Percentiles rank a stretch among this genome's conserved stretches.
Conservation (phyloP, 2,888 invertebrate genomes). For the Calameuta filiformis region DNA sequence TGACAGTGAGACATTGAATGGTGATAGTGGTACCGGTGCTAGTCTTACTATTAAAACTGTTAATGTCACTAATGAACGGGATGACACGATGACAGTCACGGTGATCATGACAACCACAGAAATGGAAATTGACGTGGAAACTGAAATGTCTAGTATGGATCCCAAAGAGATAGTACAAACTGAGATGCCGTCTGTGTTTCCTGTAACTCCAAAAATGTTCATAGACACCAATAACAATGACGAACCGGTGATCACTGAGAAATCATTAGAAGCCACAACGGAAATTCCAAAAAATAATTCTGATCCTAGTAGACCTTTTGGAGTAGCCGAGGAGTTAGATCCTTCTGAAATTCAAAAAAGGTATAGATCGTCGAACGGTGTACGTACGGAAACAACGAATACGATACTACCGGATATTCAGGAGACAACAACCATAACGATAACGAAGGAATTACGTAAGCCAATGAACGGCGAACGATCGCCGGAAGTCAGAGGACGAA, state of each 20-base stretch:
- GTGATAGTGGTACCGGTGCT: neutral
- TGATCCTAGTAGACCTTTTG: conserved; percentile 32
- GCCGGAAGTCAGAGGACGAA: conserved; percentile 55
- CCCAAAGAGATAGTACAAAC: conserved; percentile 15
- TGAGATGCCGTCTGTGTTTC: conserved; percentile 37
- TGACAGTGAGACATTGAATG: neutral
- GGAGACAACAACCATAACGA: neutral
- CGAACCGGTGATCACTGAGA: neutral
- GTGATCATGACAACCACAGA: conserved; percentile 16
- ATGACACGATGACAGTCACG: neutral
- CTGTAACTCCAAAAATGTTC: conserved; percentile 47
- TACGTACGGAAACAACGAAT: conserved; percentile 20
- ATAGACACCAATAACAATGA: conserved; percentile 12
- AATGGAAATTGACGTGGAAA: neutral
- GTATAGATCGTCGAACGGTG: conserved; percentile 45
- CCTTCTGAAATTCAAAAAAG: conserved; percentile 61
- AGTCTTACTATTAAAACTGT: neutral
- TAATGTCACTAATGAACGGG: neutral
- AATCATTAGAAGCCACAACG: neutral
- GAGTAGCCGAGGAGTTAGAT: conserved; percentile 44
- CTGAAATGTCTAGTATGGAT: conserved; percentile 12
- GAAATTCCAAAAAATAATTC: neutral
- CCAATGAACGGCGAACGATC: conserved; percentile 44
- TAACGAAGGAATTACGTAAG: conserved; percentile 10
- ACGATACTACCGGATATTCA: conserved; percentile 22